Base-by-base conservation (phyloP, 2,113 vertebrate species). In the Dicentrarchus labrax region DNA sequence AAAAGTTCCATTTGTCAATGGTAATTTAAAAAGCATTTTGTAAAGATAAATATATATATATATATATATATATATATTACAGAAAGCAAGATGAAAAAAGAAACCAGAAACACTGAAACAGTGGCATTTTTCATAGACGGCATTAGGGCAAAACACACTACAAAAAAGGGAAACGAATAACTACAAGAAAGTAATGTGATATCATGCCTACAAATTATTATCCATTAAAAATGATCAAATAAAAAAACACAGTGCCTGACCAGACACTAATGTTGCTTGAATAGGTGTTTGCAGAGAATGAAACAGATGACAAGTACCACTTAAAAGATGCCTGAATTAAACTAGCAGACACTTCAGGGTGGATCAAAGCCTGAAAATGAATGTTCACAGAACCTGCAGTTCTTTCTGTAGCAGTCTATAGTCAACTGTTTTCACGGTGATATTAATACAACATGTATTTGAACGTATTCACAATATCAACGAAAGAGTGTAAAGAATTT, bases 261-360 rank as follows among this genome's bases (percentile, higher is more conserved):
- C 22, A 22, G n/a, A 62, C 72, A 36, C 61, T 38, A 48, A 15
- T 30, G 11, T 36, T 30, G 41, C 41, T 48, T 71, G 21, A 82
- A 73, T 56, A 75, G 17, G 24, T 0, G 72, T 69, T 76, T 84
- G 61, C 50, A 41, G 19, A 30, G 11, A 84, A 75, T 24, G 41
- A 86, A 82, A 72, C 64, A 69, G 64, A 54, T 21, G 61, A 56
- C 4, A 39, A 91, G 83, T 11, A 57, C 83, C 86, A 91, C 84
- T 90, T 89, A 39, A 84, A 47, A 81, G 60, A 71, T 11, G 74
- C 12, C 30, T 78, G 83, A 89, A 76, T 86, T 30, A 80, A 87
- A 62, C 67, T 10, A 19, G 57, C 50, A 6, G 22, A 38, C 54
- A 64, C 69, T 86, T 56, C 24, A 78, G 50, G 65, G 47, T 69